Percentiles rank a stretch among this genome's conserved stretches.
These are phyloP conservation scores for Goniozus legneri DNA, from an alignment of 1,140 invertebrate genomes.

Conservation along the genomic window DNA sequence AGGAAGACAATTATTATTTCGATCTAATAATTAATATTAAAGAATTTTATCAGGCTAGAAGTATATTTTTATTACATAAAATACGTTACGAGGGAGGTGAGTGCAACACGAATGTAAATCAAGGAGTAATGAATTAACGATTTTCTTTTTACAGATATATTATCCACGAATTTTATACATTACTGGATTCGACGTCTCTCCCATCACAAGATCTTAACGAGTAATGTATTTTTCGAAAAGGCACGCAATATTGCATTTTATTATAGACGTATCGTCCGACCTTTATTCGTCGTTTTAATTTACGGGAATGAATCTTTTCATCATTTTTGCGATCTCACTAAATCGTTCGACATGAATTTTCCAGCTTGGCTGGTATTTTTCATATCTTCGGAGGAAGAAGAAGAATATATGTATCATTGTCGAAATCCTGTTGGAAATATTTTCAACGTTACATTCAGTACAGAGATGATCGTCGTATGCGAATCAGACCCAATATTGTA, in stretches of 20 bases:
- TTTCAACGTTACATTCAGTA: conserved; percentile 23
- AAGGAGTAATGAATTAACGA: too few species aligned
- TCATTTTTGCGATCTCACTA: neutral
- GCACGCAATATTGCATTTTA: neutral
- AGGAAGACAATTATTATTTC: too few species aligned
- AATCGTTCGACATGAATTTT: conserved; percentile 7
- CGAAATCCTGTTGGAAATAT: conserved; percentile 16
- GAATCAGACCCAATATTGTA: conserved; percentile 1
- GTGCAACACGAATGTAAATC: too few species aligned
- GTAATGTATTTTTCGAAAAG: neutral
- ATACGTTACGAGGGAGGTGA: neutral
- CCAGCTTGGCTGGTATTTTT: conserved; percentile 19
- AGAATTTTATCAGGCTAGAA: conserved; percentile 11
- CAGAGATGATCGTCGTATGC: conserved; percentile 24
- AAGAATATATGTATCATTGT: conserved; percentile 2
- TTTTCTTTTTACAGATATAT: too few species aligned
- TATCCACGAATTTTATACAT: conserved; percentile 2
- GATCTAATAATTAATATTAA: too few species aligned
- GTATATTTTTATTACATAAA: conserved; percentile 12
- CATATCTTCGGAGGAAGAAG: neutral
- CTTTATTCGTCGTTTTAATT: neutral
- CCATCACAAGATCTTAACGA: conserved; percentile 6
- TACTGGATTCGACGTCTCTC: conserved; percentile 22
- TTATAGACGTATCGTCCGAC: neutral
- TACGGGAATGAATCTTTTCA: neutral